Conservation (phyloP, 2,797 vertebrate species). For the Harpagifer antarcticus region DNA sequence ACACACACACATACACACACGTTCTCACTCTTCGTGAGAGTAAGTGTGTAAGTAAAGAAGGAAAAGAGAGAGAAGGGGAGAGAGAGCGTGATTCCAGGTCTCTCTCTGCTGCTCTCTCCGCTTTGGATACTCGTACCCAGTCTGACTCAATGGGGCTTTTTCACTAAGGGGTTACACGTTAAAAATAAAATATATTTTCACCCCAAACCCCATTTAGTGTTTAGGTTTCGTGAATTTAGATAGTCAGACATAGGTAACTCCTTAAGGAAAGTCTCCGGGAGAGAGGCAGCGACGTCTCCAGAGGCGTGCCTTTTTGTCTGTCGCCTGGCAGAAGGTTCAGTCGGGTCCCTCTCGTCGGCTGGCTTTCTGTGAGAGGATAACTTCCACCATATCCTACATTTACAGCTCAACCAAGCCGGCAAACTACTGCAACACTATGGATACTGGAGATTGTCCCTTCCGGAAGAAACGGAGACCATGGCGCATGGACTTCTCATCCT, state of each 20-base stretch:
- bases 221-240: slow-evolving; percentile 72
- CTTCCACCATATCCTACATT: slow-evolving; percentile 67
- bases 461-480: slow-evolving; percentile 86
- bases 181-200: slow-evolving; percentile 78
- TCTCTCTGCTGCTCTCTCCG: slow-evolving; percentile 84
- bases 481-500: slow-evolving; percentile 77
- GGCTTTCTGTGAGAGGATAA: slow-evolving; percentile 81
- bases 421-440: slow-evolving; percentile 80
- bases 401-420: slow-evolving; percentile 65
- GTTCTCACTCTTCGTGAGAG: slow-evolving; percentile 79
- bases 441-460: slow-evolving; percentile 81
- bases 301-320: slow-evolving; percentile 73
- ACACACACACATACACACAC: slow-evolving; percentile 60
- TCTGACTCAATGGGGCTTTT: slow-evolving; percentile 85
- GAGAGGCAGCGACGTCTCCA: slow-evolving; percentile 72
- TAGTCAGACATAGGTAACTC: slow-evolving; percentile 63
- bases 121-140: slow-evolving; percentile 80
- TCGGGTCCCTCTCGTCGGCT: slow-evolving; percentile 72
- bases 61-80: slow-evolving; percentile 75
- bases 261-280: slow-evolving; percentile 66
- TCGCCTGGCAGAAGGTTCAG: slow-evolving; percentile 77
- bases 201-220: slow-evolving; percentile 69
- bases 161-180: slow-evolving; percentile 77
- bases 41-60: slow-evolving; percentile 85
- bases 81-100: slow-evolving; percentile 81